Evolutionary conservation across 2,888 invertebrate genomes (phyloP).

Genomic region (Euzophera pinguis): DNA sequence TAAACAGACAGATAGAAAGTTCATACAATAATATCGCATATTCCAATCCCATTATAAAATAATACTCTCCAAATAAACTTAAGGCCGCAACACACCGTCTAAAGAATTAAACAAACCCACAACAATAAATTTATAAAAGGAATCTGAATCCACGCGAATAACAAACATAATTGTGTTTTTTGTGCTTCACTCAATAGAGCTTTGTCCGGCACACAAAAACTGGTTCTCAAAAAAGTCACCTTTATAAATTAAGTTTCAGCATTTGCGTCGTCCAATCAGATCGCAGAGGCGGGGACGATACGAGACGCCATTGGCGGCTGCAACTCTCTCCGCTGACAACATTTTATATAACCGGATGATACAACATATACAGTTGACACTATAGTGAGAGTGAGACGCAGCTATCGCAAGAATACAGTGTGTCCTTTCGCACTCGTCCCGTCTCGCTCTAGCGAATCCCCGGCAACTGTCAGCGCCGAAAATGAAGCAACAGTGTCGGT

Average conservation of each 20-base stretch:
- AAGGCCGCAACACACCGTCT: constrained; percentile 25
- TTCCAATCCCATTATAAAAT: constrained; percentile 44
- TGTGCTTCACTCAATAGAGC: constrained; percentile 68
- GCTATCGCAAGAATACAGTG: constrained; percentile 62
- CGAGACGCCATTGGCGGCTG: constrained; percentile 48
- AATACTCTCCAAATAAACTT: constrained; percentile 29
- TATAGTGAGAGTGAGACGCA: constrained; percentile 58
- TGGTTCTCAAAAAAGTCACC: constrained; percentile 76
- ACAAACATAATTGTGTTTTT: constrained; percentile 78
- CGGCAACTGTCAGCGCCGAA: constrained; percentile 62
- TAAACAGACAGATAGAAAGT: constrained; percentile 13
- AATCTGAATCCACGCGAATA: constrained; percentile 65
- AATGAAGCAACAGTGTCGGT: constrained; percentile 74
- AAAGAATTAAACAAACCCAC: constrained; percentile 37
- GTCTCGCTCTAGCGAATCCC: constrained; percentile 45
- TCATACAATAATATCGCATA: constrained; percentile 26
- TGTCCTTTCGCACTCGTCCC: constrained; percentile 60
- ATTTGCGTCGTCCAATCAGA: constrained; percentile 53
- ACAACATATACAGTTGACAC: constrained; percentile 79
- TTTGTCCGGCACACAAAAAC: constrained; percentile 66
- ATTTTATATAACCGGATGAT: constrained; percentile 79
- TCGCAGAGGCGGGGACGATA: constrained; percentile 50
- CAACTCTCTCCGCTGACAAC: constrained; percentile 64
- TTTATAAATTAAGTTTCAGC: constrained; percentile 78
- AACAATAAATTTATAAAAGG: constrained; percentile 53